These are phyloP conservation scores for Bicyclus anynana DNA, from an alignment of 1,140 invertebrate genomes.

Conservation along the genomic window DNA sequence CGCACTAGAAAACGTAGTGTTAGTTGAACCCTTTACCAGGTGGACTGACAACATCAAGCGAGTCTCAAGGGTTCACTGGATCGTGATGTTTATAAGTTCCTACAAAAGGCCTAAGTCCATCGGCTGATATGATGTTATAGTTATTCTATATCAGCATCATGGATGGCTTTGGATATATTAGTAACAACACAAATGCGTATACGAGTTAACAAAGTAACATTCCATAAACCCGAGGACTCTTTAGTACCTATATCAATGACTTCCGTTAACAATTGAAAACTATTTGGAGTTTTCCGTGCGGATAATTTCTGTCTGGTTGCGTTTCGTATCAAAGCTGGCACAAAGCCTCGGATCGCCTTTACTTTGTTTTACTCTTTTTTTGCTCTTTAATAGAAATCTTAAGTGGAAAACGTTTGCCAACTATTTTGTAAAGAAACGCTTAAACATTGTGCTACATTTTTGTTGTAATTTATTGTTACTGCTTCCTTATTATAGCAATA, in stretches of 20 bases:
- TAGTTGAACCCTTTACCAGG: too few species aligned
- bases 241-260: not conserved
- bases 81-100: too few species aligned
- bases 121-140: too few species aligned
- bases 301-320: slow-evolving; percentile 7
- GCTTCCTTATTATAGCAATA: not conserved
- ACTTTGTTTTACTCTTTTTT: slow-evolving; percentile 4
- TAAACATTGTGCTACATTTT: not conserved
- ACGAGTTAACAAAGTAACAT: too few species aligned
- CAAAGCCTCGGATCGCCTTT: slow-evolving; percentile 4
- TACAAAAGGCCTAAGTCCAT: too few species aligned
- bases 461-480: not conserved
- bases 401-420: slow-evolving; percentile 7
- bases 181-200: too few species aligned
- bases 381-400: not conserved
- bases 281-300: slow-evolving; percentile 4
- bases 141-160: too few species aligned
- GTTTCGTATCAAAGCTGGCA: slow-evolving; percentile 4
- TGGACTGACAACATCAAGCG: too few species aligned
- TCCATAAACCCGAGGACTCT: not conserved
- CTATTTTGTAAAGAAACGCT: not conserved
- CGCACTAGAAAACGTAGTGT: too few species aligned
- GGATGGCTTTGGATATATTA: not conserved
- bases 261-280: slow-evolving; percentile 12
- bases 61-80: too few species aligned